Conservation (phyloP, 2,113 vertebrate genomes). For the Rhegmatorhina hoffmannsi region DNA sequence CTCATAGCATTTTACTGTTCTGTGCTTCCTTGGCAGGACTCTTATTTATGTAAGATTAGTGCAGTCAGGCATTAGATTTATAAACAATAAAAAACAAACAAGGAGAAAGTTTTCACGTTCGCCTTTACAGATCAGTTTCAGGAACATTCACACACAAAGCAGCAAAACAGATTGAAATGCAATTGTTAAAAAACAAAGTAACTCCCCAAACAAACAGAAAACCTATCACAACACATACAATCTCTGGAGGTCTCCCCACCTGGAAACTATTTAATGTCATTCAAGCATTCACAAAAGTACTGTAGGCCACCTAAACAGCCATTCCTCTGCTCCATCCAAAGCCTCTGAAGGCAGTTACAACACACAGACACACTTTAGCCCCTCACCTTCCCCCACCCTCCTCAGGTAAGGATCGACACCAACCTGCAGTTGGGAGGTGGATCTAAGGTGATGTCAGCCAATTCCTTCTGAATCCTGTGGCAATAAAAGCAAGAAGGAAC, state of each 20-base stretch:
- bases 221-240: background rate
- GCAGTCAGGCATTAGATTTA: constrained; percentile 38
- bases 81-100: constrained; percentile 42
- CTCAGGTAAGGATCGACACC: background rate
- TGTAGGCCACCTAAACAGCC: background rate
- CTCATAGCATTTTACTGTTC: background rate
- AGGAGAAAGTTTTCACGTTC: constrained; percentile 36
- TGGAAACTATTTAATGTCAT: background rate
- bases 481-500: constrained; percentile 38
- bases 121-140: background rate
- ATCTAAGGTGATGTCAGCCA: constrained; percentile 97
- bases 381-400: background rate
- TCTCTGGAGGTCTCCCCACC: background rate
- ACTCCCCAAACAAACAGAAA: background rate
- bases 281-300: background rate
- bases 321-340: background rate
- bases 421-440: constrained; percentile 97
- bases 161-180: background rate
- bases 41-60: constrained; percentile 33
- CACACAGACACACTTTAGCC: background rate
- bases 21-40: constrained; percentile 9
- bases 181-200: background rate
- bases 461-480: constrained; percentile 95
- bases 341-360: background rate
- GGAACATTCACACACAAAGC: background rate